Conservation (phyloP, 2,888 invertebrate genomes). For the Pterostichus niger region DNA sequence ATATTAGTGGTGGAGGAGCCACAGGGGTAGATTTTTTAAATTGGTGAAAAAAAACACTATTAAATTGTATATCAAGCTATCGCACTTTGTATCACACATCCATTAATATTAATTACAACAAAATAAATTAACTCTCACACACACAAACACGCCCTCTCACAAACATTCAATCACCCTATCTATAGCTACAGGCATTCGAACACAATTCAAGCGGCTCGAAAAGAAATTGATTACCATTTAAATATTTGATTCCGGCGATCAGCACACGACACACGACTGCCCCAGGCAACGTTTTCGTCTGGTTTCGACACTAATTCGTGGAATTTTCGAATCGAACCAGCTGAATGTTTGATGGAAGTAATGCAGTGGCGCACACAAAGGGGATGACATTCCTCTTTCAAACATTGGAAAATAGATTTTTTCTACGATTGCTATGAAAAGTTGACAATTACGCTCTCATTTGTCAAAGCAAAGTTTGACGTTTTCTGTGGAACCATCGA, state of each 20-base stretch:
- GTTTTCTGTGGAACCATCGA: no score
- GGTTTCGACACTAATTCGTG: slow-evolving; percentile 53
- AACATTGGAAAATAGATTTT: no score
- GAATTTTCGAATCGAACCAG: slow-evolving; percentile 61
- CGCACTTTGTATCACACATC: not conserved
- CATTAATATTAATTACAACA: slow-evolving; percentile 46
- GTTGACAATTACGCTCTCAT: no score
- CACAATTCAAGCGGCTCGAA: slow-evolving; percentile 14
- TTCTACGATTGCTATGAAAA: no score
- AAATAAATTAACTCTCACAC: slow-evolving; percentile 18
- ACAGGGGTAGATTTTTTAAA: no score
- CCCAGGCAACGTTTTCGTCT: slow-evolving; percentile 33
- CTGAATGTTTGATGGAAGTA: slow-evolving; percentile 46
- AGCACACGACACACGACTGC: slow-evolving; percentile 15
- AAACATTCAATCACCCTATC: not conserved
- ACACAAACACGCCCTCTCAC: not conserved
- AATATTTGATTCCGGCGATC: slow-evolving; percentile 59
- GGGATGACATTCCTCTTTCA: no score
- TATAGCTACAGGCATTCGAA: not conserved
- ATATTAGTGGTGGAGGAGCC: no score
- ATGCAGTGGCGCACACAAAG: no score
- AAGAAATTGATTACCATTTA: slow-evolving; percentile 61
- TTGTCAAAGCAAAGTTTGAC: no score
- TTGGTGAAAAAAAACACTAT: slow-evolving; percentile 3
- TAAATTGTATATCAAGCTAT: not conserved